Base-by-base conservation (phyloP, 1,140 invertebrate genomes). In the Drosophila melanica region DNA sequence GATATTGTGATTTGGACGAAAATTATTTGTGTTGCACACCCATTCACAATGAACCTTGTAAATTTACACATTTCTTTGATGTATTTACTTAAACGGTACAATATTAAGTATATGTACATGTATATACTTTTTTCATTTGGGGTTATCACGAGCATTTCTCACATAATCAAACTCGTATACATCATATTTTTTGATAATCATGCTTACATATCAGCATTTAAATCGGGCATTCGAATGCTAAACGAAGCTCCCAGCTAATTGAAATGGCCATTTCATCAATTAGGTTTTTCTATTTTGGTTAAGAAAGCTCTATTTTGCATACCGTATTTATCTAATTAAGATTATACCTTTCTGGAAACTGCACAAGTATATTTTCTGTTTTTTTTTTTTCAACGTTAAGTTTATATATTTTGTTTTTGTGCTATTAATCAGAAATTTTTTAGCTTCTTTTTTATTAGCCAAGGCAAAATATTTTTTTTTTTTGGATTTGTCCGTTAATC, bases 191-290 rank as follows among this genome's bases (percentile, higher is more conserved):
- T 89, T 73, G 84, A 89, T 89, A 89, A 89, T 89, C 84, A 89
- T 89, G 80, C 84, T 87, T 77, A 89, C 84, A 89, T 89, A 89
- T 89, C 84, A 89, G 77, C 77, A 89, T 89, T 79, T 77, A 79
- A 55, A 87, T 71, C 71, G 64, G 71, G 77, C 75, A 84, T 85
- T 87, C 75, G 64, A 86, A 77, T 87, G 78, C 72, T 79, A 42
- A 65, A 45, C 66, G 60, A 74, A 69, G 54, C 68, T 1, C 35
- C 18, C n/a, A 60, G 48, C 41, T 67, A 63, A 48, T 53, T 67
- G 66, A 60, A 82, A 75, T 76, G 35, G 63, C 57, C 27, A 63
- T 75, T 77, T 74, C 58, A 65, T 69, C 58, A 65, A 77, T 67
- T 68, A 41, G 41, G 50, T 64, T 37, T 23, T 67, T 62, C 73